Percentiles rank a stretch among this genome's conserved stretches.
Evolutionary conservation across 1,140 invertebrate species (phyloP).

Genomic region (Bombyx mori): DNA sequence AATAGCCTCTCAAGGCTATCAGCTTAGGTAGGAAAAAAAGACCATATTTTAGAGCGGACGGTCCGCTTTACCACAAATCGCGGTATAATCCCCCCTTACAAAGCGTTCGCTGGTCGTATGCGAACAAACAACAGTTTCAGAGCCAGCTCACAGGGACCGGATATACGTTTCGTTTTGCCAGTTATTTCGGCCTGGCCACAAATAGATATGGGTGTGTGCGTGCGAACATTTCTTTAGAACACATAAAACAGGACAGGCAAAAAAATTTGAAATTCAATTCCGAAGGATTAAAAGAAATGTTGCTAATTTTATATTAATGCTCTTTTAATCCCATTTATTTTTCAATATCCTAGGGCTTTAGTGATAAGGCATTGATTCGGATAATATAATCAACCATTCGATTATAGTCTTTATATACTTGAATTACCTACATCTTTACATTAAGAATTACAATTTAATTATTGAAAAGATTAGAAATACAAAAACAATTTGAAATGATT

Average conservation of each 20-base stretch:
- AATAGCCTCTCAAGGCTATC: too few relatives aligned
- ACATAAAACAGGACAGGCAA: conserved; percentile 33
- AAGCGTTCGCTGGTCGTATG: conserved; percentile 27
- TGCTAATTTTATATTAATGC: not conserved
- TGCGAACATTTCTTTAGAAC: conserved; percentile 33
- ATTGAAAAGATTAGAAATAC: too few relatives aligned
- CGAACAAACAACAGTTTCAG: conserved; percentile 27
- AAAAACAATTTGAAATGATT: too few relatives aligned
- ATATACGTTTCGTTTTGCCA: conserved; percentile 41
- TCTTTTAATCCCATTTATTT: too few relatives aligned
- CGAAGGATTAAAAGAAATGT: not conserved
- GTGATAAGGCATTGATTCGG: too few relatives aligned
- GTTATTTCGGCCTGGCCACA: conserved; percentile 41
- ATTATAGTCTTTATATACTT: too few relatives aligned
- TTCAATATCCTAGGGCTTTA: too few relatives aligned
- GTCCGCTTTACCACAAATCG: conserved; percentile 46
- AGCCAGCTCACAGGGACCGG: conserved; percentile 25
- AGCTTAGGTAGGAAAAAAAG: too few relatives aligned
- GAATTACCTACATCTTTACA: too few relatives aligned
- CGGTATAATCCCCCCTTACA: conserved; percentile 38
- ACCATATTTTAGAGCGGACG: conserved; percentile 9
- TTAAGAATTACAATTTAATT: too few relatives aligned
- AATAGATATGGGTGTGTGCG: conserved; percentile 37
- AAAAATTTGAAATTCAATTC: conserved; percentile 14
- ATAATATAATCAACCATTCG: too few relatives aligned